These are phyloP conservation scores for Diplolepis rosae DNA, from an alignment of 2,888 invertebrate genomes.

Conservation along the genomic window DNA sequence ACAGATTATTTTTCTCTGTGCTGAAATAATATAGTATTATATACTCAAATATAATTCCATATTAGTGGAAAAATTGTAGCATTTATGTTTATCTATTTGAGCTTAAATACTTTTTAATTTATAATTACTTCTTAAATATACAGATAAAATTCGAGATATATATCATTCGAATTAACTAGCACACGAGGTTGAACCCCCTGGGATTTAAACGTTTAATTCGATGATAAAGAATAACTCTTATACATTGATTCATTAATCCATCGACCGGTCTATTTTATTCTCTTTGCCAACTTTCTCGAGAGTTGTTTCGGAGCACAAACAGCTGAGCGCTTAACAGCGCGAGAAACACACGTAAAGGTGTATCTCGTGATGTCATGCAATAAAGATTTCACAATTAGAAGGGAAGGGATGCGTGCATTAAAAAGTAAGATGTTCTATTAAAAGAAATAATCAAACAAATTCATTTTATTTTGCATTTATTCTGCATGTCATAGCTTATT, in stretches of 20 bases:
- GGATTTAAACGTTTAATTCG: not conserved
- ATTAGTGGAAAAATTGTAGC: too few species aligned
- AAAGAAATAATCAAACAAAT: constrained; percentile 21
- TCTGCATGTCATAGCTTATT: not conserved
- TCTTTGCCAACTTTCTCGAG: constrained; percentile 14
- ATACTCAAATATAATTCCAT: too few species aligned
- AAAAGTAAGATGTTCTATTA: constrained; percentile 27
- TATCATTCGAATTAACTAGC: constrained; percentile 21
- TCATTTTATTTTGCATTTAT: not conserved
- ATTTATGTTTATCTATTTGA: not conserved
- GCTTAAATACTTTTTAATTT: not conserved
- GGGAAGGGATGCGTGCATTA: constrained; percentile 22
- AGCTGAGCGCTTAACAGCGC: constrained; percentile 19
- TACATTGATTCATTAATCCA: constrained; percentile 24
- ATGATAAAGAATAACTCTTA: constrained; percentile 9
- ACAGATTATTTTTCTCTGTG: too few species aligned
- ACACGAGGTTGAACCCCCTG: not conserved
- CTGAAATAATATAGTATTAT: too few species aligned
- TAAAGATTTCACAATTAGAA: constrained; percentile 22
- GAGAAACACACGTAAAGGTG: constrained; percentile 14
- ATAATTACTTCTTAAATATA: constrained; percentile 25
- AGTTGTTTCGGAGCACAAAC: constrained; percentile 18
- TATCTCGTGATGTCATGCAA: constrained; percentile 10
- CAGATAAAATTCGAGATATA: constrained; percentile 11
- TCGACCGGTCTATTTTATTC: constrained; percentile 14